Evolutionary conservation across 1,140 invertebrate genomes (phyloP).

Genomic region (Acromyrmex heyeri): DNA sequence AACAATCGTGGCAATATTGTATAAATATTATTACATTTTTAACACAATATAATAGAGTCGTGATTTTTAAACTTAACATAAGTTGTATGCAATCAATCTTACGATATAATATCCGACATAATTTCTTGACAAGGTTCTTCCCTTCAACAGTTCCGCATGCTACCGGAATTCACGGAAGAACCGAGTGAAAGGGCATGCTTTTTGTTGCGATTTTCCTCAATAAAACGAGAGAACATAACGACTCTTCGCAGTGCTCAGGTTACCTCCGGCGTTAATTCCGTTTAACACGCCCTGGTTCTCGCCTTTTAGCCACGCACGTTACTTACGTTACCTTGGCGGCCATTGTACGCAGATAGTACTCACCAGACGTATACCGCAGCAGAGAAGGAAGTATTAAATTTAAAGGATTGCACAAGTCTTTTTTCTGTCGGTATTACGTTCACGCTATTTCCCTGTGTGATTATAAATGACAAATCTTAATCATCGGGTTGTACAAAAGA

Average conservation of each 20-base stretch:
- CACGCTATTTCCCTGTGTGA: background rate
- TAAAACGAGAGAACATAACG: slow-evolving; percentile 55
- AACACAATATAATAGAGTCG: background rate
- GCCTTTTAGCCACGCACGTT: slow-evolving; percentile 68
- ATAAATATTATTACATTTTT: background rate
- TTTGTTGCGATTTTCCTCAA: slow-evolving; percentile 66
- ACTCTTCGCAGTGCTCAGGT: slow-evolving; percentile 43
- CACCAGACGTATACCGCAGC: slow-evolving; percentile 27
- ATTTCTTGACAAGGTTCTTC: background rate
- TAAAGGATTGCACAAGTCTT: slow-evolving; percentile 52
- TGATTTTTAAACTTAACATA: background rate
- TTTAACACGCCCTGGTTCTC: slow-evolving; percentile 69
- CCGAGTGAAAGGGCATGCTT: slow-evolving; percentile 30
- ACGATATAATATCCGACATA: slow-evolving; percentile 1
- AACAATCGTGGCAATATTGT: background rate
- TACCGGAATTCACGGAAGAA: slow-evolving; percentile 22
- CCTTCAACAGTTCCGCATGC: background rate
- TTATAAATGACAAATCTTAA: slow-evolving; percentile 30
- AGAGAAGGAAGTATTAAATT: slow-evolving; percentile 72
- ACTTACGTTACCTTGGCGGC: slow-evolving; percentile 67
- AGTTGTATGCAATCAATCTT: background rate
- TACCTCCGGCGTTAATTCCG: slow-evolving; percentile 70
- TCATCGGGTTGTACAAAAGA: background rate
- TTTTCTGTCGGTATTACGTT: slow-evolving; percentile 21
- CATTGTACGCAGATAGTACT: slow-evolving; percentile 55